Evolutionary conservation across 2,797 vertebrate species (phyloP).

Genomic region (Manis crassicaudata): DNA sequence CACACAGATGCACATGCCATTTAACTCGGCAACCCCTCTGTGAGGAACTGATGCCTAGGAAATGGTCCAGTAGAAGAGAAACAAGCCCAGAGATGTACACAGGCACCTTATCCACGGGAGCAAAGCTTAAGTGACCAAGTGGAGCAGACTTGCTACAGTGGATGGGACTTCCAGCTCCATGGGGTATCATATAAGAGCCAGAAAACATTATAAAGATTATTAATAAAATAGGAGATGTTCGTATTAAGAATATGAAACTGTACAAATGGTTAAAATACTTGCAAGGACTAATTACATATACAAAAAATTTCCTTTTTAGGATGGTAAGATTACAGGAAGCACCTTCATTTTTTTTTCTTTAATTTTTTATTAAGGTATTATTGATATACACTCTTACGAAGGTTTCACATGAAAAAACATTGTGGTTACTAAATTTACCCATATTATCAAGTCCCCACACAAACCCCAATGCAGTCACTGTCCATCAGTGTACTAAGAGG

Average conservation of each 20-base stretch:
- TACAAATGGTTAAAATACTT: neutral
- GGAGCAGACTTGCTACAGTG: neutral
- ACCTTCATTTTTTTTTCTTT: neutral
- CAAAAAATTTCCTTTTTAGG: neutral
- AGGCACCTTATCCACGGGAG: neutral
- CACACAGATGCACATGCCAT: fast-evolving
- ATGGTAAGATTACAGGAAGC: neutral
- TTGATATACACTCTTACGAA: no score
- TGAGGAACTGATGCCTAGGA: neutral
- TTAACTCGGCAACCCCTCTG: neutral
- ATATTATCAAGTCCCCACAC: no score
- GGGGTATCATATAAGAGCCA: neutral
- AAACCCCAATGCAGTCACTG: no score
- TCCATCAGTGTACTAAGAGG: no score
- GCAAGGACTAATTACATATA: neutral
- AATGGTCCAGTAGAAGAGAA: neutral
- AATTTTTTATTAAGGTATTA: no score
- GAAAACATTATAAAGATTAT: neutral
- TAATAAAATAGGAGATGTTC: neutral
- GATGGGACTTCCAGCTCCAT: no score
- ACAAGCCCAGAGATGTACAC: neutral
- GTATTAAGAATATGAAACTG: neutral
- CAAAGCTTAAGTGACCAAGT: neutral
- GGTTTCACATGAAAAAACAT: no score
- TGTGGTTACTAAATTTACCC: no score